Base-by-base conservation (phyloP, 2,888 invertebrate genomes). In the Dione juno region DNA sequence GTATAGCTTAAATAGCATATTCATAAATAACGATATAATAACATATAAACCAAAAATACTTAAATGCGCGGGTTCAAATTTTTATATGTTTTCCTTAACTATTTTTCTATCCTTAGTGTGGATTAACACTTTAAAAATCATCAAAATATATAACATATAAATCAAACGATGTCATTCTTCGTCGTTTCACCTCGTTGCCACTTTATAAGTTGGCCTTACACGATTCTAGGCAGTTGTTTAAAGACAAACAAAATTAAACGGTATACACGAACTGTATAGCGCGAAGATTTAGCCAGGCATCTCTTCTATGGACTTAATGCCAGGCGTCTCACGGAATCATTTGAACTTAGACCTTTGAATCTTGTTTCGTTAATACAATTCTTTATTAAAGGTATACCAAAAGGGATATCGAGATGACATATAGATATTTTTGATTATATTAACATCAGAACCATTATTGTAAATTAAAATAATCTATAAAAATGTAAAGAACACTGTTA, bases 241-340 rank as follows among this genome's bases (percentile, higher is more conserved):
- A 40, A 59, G 8, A 8, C 41, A 21, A 41, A 21, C 59, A 14
- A 59, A 59, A 59, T 43, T 41, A 43, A 59, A 43, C 21, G 11
- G 43, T 61, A 61, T 5, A 43, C 14, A 14, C 21, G 21, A 61
- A 43, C 43, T 61, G n/a, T 43, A 43, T 61, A 61, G 14, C n/a
- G 43, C n/a, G 28, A 43, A 61, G 14, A 28, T n/a, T 61, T n/a
- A 61, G 43, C 41, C 8, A 14, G 21, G 21, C 28, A 37, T 61
- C 67, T 61, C 21, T 61, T 40, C 19, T 53, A 69, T 64, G 59
- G 69, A 71, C 69, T 66, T 54, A 57, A 69, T 57, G 67, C 65
- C 69, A 71, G 37, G 58, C 71, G 63, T 66, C 59, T 68, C 68
- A 63, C 59, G 45, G 58, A 66, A 68, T 70, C 35, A 61, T 61